phyloP scores from a whole-genome alignment of 1,140 invertebrate species.

The Sinella curviseta region DNA sequence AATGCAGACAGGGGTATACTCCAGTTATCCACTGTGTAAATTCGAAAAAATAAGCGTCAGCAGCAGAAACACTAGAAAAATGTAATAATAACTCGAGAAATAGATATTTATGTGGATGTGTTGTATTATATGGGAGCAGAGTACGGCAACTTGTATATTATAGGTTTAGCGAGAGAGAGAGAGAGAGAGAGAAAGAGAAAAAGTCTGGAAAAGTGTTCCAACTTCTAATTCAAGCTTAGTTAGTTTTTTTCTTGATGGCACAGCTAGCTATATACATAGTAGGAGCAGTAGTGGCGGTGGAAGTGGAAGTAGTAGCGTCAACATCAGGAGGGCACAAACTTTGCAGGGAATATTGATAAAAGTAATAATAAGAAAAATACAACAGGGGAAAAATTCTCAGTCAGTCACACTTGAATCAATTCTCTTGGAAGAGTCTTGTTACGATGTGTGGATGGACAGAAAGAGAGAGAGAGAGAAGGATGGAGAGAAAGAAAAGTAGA shows the following conservation, averaged over 20 bases:
- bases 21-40: not conserved
- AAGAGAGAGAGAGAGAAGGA: not conserved
- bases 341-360: slow-evolving; percentile 42
- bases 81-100: not conserved
- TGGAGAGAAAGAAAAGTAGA: not conserved
- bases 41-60: not conserved
- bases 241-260: too few relatives aligned
- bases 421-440: not conserved
- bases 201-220: too few relatives aligned
- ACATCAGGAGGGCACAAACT: not conserved
- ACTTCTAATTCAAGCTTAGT: slow-evolving; percentile 10
- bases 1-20: not conserved
- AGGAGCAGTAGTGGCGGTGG: too few relatives aligned
- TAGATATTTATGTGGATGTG: too few relatives aligned
- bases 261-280: too few relatives aligned
- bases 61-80: not conserved
- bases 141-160: not conserved
- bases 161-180: too few relatives aligned
- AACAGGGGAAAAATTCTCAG: slow-evolving; percentile 34
- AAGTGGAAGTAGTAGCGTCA: too few relatives aligned
- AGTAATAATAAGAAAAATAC: slow-evolving; percentile 41
- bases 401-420: not conserved
- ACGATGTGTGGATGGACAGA: not conserved
- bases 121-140: too few relatives aligned
- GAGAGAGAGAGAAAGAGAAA: not conserved